A percentile compares a stretch with the other conserved stretches of the same genome.
phyloP scores from a whole-genome alignment of 23 tunicate genomes.

The Ascidia mentula region DNA sequence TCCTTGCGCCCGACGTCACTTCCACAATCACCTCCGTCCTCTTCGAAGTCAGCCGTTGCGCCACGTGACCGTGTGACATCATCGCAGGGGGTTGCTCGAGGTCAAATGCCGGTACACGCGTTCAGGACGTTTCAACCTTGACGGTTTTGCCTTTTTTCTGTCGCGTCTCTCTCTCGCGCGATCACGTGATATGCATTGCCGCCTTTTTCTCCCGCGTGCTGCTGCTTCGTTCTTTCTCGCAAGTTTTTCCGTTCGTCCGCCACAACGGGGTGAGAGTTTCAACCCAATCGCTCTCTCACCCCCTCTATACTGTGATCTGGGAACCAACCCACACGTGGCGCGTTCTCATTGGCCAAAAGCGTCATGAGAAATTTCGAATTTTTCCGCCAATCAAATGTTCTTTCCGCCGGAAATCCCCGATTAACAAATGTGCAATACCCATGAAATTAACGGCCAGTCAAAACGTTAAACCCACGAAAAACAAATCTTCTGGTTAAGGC shows the following conservation, averaged over 20 bases:
- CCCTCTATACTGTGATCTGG: background rate
- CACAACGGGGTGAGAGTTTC: no score
- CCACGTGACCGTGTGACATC: constrained; percentile 17
- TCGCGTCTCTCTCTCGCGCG: constrained; percentile 8
- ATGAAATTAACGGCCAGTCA: no score
- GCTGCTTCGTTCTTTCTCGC: no score
- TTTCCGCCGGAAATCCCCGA: background rate
- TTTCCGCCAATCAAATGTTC: background rate
- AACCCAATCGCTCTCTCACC: no score
- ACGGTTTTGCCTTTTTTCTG: constrained; percentile 2
- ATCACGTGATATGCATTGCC: constrained; percentile 7
- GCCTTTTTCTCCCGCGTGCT: constrained; percentile 2
- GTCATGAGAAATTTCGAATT: no score
- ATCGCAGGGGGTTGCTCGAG: background rate
- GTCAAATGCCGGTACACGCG: background rate
- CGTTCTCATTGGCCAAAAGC: no score
- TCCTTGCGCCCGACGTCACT: constrained; percentile 53
- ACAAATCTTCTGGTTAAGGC: no score
- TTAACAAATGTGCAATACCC: background rate
- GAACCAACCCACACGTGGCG: constrained; percentile 9
- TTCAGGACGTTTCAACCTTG: background rate
- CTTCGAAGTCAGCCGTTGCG: constrained; percentile 52
- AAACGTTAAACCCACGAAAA: no score
- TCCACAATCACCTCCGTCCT: constrained; percentile 61
- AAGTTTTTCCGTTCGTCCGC: constrained; percentile 6